Evolutionary conservation across 1,140 invertebrate species (phyloP).

Genomic region (Megathymus violae): DNA sequence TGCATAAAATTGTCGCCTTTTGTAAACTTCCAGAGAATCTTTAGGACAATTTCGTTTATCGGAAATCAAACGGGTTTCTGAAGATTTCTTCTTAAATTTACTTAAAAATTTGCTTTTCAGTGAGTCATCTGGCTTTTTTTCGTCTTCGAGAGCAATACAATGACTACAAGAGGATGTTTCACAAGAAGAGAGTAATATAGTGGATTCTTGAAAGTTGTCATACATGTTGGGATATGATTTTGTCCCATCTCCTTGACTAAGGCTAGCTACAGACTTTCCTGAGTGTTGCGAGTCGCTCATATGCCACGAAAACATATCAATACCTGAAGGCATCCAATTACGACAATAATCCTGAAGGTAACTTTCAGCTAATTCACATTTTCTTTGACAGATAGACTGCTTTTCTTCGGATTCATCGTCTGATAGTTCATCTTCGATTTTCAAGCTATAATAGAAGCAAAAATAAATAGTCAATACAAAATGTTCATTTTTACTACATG

Average conservation of each 20-base stretch:
- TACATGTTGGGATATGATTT: conserved; percentile 64
- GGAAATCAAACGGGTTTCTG: conserved; percentile 15
- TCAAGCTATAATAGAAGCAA: conserved; percentile 48
- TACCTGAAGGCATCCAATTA: conserved; percentile 51
- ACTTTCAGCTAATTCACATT: conserved; percentile 63
- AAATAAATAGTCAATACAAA: conserved; percentile 12
- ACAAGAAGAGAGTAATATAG: conserved; percentile 50
- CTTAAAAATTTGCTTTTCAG: conserved; percentile 41
- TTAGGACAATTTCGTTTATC: conserved; percentile 54
- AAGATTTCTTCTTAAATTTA: conserved; percentile 42
- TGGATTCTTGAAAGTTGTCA: conserved; percentile 50
- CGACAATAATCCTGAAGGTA: conserved; percentile 63
- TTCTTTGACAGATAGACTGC: conserved; percentile 39
- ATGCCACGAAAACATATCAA: conserved; percentile 57
- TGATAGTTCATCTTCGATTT: conserved; percentile 48
- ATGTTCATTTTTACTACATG: conserved; percentile 7
- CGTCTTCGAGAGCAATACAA: conserved; percentile 32
- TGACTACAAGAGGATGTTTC: conserved; percentile 49
- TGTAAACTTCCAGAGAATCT: conserved; percentile 68
- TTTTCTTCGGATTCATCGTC: conserved; percentile 50
- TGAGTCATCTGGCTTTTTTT: conserved; percentile 32
- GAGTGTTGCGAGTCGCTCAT: conserved; percentile 56
- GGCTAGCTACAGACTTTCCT: conserved; percentile 44
- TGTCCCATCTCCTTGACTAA: conserved; percentile 47
- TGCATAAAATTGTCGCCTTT: conserved; percentile 57